Base-by-base conservation (phyloP, 2,113 vertebrate genomes). In the Morone chrysops region DNA sequence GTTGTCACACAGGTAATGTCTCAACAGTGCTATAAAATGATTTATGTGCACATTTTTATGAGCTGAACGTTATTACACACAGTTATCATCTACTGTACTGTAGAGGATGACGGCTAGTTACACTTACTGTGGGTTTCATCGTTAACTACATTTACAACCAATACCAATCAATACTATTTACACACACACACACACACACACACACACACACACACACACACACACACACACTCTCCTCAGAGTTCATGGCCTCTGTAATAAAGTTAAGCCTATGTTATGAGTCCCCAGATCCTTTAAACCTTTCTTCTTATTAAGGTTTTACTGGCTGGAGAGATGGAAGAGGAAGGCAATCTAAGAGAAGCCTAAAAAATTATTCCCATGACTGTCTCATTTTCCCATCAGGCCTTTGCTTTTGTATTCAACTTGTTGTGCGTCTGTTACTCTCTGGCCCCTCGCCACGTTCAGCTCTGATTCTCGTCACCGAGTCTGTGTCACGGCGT, bases 221-320 rank as follows among this genome's bases (percentile, higher is more conserved):
- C 17, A 25, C 63, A 53, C 2, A 78, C 67, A 47, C 51, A 40
- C 71, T 25, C 43, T 70, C 62, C 36, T 75, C 63, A 40, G 25
- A 79, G 60, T 71, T 78, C 66, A 56, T 8, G 65, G 67, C 16
- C 68, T 80, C 41, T 56, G 56, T 83, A 80, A 89, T 84, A 77
- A 87, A 71, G 68, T 69, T 70, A 87, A 84, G 73, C 79, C 60
- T 36, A 20, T 78, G 74, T 88, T 90, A 86, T 90, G 75, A 90
- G 70, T 63, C 86, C 62, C 40, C 14, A 69, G 70, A 88, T 82
- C 81, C 78, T 80, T 87, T 89, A 83, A 85, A 90, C 65, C 75
- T 61, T 47, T 66, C 47, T 43, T 75, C 68, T 36, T 83, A 76
- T 83, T 67, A 62, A 71, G 45, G 41, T 70, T 77, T 76, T 47